A percentile compares a stretch with the other conserved stretches of the same genome.
These are phyloP conservation scores for Sebastolobus alascanus DNA, from an alignment of 2,797 vertebrate genomes.

Conservation along the genomic window DNA sequence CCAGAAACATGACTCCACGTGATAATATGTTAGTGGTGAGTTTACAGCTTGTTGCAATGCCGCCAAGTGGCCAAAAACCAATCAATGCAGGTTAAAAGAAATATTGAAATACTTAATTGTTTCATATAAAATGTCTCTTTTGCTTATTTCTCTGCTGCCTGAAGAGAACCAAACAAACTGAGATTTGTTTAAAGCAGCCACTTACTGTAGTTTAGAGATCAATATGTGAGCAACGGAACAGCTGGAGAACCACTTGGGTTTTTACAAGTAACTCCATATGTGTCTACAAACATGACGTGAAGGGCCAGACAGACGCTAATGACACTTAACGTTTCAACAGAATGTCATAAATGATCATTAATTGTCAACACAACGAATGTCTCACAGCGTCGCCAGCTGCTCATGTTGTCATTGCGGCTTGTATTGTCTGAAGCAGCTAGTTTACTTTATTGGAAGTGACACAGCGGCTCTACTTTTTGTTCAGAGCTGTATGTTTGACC, in stretches of 20 bases:
- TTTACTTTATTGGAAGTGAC: constrained; percentile 47
- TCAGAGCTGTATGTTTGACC: constrained; percentile 49
- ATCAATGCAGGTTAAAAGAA: background rate
- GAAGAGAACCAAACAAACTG: constrained; percentile 30
- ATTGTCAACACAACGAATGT: constrained; percentile 20
- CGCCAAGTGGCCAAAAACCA: background rate
- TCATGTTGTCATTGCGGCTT: background rate
- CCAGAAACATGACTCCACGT: background rate
- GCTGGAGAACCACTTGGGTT: constrained; percentile 42
- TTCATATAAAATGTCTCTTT: background rate
- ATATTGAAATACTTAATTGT: background rate
- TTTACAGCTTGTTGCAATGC: background rate
- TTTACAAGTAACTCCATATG: constrained; percentile 8
- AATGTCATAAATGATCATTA: constrained; percentile 37
- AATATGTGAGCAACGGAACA: constrained; percentile 25
- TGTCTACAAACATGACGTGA: constrained; percentile 36
- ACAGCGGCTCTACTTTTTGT: constrained; percentile 29
- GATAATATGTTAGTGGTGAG: background rate
- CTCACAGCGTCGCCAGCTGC: constrained; percentile 40
- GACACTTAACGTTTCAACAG: constrained; percentile 30
- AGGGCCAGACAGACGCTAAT: constrained; percentile 48
- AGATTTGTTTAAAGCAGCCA: constrained; percentile 4
- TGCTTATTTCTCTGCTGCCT: constrained; percentile 1
- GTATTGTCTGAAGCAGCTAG: constrained; percentile 7
- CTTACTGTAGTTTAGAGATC: constrained; percentile 37